Evolutionary conservation across 2,797 vertebrate genomes (phyloP).

Genomic region (Varecia variegata): DNA sequence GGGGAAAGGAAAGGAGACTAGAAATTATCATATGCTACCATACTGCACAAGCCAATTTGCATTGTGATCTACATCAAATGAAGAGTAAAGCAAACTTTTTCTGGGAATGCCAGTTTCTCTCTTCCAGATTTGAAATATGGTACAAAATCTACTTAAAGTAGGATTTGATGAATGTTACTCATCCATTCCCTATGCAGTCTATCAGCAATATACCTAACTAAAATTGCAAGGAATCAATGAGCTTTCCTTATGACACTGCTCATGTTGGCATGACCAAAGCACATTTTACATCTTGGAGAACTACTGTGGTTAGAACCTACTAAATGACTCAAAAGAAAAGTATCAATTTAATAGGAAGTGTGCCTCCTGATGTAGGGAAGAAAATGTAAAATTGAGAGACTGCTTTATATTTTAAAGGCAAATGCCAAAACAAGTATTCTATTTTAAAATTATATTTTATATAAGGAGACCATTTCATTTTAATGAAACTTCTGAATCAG

Average conservation of each 20-base stretch:
- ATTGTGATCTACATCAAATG: neutral
- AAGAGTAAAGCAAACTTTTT: neutral
- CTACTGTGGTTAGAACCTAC: neutral
- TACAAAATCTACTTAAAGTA: neutral
- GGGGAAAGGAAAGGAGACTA: neutral
- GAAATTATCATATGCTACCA: neutral
- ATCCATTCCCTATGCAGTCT: neutral
- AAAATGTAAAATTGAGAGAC: neutral
- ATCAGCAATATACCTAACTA: neutral
- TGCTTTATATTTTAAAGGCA: neutral
- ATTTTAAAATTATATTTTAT: neutral
- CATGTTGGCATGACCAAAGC: neutral
- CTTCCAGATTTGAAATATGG: constrained; percentile 4
- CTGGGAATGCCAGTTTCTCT: neutral
- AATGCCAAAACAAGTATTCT: neutral
- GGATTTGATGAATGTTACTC: neutral
- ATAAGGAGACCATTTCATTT: neutral
- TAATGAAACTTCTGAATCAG: neutral
- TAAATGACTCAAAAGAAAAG: constrained; percentile 1
- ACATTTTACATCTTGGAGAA: neutral
- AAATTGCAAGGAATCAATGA: neutral
- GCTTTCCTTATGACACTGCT: neutral
- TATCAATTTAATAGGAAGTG: neutral
- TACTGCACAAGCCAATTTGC: accelerated
- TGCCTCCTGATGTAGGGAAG: neutral